phyloP scores from a whole-genome alignment of 2,797 vertebrate genomes.

The Syndactyla subalaris region DNA sequence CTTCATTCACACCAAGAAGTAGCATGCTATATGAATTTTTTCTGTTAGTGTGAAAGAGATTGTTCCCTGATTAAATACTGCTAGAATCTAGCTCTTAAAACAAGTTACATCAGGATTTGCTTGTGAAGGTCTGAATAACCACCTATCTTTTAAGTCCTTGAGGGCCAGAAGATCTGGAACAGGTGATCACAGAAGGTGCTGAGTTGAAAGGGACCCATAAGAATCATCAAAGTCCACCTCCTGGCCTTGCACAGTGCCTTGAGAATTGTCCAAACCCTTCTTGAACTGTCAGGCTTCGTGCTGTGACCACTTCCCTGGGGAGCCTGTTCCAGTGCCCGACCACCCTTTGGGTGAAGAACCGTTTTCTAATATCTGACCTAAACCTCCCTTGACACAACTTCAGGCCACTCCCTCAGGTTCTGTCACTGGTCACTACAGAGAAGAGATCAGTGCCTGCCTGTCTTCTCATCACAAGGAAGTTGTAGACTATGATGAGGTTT shows the following conservation, averaged over 20 bases:
- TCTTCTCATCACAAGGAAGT: not conserved
- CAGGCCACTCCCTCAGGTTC: not conserved
- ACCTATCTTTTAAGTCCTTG: not conserved
- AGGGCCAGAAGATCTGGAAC: not conserved
- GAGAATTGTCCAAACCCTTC: not conserved
- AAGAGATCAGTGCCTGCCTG: not conserved
- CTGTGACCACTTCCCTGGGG: not conserved
- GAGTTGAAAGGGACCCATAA: not conserved
- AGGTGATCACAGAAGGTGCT: not conserved
- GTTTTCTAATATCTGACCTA: not conserved
- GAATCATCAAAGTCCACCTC: not conserved
- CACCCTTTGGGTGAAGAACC: not conserved
- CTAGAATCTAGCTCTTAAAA: not conserved
- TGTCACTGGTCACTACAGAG: not conserved
- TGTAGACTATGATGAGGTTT: not conserved
- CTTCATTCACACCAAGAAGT: not conserved
- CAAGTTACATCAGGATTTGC: not conserved
- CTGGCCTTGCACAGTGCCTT: not conserved
- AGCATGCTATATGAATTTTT: not conserved
- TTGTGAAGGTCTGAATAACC: not conserved
- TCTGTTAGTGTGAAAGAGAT: not conserved
- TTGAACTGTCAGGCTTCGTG: not conserved
- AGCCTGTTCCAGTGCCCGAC: not conserved
- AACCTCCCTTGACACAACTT: not conserved
- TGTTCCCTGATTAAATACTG: not conserved